Evolutionary conservation across 2,888 invertebrate genomes (phyloP).

Genomic region (Ormyrus nitidulus): DNA sequence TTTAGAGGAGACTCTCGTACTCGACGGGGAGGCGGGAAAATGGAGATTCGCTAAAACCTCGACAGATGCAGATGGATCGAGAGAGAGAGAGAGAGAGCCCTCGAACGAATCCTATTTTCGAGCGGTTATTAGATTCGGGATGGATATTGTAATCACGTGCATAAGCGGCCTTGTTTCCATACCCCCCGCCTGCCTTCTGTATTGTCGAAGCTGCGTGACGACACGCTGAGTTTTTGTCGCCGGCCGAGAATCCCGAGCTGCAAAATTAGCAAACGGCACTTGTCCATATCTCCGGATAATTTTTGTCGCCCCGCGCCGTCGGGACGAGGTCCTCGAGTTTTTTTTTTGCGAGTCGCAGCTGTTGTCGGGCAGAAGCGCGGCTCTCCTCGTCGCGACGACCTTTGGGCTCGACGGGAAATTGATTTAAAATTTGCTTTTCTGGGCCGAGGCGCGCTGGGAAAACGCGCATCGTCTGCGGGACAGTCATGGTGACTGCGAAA

Average conservation of each 20-base stretch:
- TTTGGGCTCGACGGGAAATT: no score
- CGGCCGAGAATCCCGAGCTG: conserved; percentile 1
- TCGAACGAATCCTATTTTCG: conserved; percentile 60
- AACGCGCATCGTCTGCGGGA: not conserved
- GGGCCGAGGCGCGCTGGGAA: no score
- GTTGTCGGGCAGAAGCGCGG: not conserved
- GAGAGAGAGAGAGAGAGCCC: conserved; percentile 52
- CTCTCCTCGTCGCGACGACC: not conserved
- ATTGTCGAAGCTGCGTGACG: conserved; percentile 16
- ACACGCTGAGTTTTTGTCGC: conserved; percentile 52
- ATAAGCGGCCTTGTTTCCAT: conserved; percentile 59
- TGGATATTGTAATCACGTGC: conserved; percentile 70
- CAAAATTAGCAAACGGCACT: conserved; percentile 34
- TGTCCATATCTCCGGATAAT: not conserved
- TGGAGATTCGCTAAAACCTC: conserved; percentile 41
- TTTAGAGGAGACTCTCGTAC: conserved; percentile 8
- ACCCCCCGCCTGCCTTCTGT: conserved; percentile 29
- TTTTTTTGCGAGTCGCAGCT: not conserved
- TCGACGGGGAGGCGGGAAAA: conserved; percentile 10
- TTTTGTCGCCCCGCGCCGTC: no score
- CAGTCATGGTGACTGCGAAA: not conserved
- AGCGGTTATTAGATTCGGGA: conserved; percentile 66
- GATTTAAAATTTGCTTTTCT: no score
- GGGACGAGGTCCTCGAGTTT: no score
- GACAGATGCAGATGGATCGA: conserved; percentile 61